These are phyloP conservation scores for Zophobas morio DNA, from an alignment of 1,140 invertebrate species.

Conservation along the genomic window DNA sequence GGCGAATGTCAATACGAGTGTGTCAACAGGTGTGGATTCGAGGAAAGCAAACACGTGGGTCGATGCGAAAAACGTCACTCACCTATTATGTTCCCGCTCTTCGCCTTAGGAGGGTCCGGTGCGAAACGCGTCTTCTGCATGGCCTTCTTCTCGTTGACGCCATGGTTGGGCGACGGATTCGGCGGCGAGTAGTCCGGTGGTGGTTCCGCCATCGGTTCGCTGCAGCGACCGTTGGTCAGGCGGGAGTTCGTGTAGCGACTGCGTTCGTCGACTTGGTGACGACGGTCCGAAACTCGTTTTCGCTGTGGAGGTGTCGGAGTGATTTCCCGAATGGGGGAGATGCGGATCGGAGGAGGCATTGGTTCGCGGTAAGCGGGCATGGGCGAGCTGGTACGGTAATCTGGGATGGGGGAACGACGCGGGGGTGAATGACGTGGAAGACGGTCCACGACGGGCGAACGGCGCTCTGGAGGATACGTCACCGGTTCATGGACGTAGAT, in stretches of 20 bases:
- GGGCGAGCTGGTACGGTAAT: slow-evolving; percentile 64
- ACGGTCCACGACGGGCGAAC: slow-evolving; percentile 57
- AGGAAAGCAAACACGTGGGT: not conserved
- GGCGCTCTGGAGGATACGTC: slow-evolving; percentile 53
- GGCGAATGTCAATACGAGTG: slow-evolving; percentile 9
- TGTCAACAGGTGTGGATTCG: slow-evolving; percentile 14
- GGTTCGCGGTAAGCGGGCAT: slow-evolving; percentile 49
- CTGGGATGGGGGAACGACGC: slow-evolving; percentile 68
- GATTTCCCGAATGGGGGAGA: slow-evolving; percentile 51
- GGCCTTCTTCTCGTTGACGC: slow-evolving; percentile 72
- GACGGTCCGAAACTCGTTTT: slow-evolving; percentile 25
- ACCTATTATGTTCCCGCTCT: slow-evolving; percentile 67
- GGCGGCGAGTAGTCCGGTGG: slow-evolving; percentile 81
- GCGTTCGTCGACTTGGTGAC: slow-evolving; percentile 37
- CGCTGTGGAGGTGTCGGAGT: slow-evolving; percentile 37
- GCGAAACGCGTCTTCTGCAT: slow-evolving; percentile 79
- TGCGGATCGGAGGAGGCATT: slow-evolving; percentile 50
- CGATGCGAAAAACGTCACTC: slow-evolving; percentile 44
- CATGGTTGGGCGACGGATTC: slow-evolving; percentile 70
- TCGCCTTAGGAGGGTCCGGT: slow-evolving; percentile 70
- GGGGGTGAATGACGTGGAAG: slow-evolving; percentile 61
- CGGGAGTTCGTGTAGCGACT: slow-evolving; percentile 31
- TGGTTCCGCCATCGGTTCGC: slow-evolving; percentile 71
- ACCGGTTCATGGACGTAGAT: slow-evolving; percentile 53
- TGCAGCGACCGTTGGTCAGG: slow-evolving; percentile 15